Base-by-base conservation (phyloP, 2,888 invertebrate species). In the Apamea epomidion region DNA sequence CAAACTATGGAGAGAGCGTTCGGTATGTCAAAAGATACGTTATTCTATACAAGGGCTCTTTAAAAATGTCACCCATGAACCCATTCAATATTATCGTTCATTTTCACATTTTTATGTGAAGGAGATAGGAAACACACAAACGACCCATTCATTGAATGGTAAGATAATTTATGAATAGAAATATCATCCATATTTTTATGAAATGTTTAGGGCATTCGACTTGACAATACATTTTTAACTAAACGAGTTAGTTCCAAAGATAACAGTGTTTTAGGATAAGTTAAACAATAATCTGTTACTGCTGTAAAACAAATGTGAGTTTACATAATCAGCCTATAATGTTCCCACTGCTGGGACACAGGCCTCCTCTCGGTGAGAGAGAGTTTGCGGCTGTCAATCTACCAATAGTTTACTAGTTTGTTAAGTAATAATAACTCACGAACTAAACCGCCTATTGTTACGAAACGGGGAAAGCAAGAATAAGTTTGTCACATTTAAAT, bases 31-130 rank as follows among this genome's bases (percentile, higher is more conserved):
- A 84, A 85, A 83, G 89, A 82, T 79, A 75, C 82, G 60, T 90
- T 86, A 69, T 85, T 78, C 69, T 54, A 78, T 60, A 88, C 87
- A 88, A 86, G 82, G 83, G 78, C 78, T 88, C 83, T 87, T 90
- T 86, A 85, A 88, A 85, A 74, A 48, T 82, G 80, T 86, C 88
- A 84, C 81, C 88, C 84, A 81, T 87, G 90, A 90, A 82, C 90
- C 71, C 87, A 82, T 88, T 80, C 67, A 78, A 58, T 82, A 75
- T 84, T 86, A 85, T 89, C 84, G 75, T 80, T 73, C 68, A 58
- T 82, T 78, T 86, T 83, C 83, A 78, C 60, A 82, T 84, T 87
- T 82, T 87, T 87, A 85, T 82, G 78, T 76, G 76, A 80, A 76
- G 32, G 25, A 78, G 85, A 85, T 90, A 84, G 32, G 29, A 74